Percentiles rank a stretch among this genome's conserved stretches.
phyloP scores from a whole-genome alignment of 2,888 invertebrate species.

The Argyresthia goedartella region DNA sequence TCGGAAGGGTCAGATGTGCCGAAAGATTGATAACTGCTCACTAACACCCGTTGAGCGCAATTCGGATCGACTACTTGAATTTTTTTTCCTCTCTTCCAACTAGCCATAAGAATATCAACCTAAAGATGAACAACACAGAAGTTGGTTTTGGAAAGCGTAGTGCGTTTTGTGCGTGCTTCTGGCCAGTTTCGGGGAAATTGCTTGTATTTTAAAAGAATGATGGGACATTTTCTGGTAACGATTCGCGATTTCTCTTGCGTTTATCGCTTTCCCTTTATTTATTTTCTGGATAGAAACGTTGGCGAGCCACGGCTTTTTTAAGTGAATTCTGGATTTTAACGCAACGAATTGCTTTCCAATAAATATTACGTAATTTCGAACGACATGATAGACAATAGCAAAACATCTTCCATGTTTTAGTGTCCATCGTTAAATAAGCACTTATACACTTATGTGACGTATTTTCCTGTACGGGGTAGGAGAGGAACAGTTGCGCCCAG shows the following conservation, averaged over 20 bases:
- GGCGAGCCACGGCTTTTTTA: no score
- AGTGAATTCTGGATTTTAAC: no score
- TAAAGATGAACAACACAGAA: background rate
- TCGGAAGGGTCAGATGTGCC: slow-evolving; percentile 22
- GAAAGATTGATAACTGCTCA: slow-evolving; percentile 57
- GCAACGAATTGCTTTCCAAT: no score
- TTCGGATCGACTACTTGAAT: slow-evolving; percentile 41
- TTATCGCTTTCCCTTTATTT: background rate
- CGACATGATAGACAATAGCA: no score
- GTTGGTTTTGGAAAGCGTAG: slow-evolving; percentile 4
- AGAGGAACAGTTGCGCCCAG: no score
- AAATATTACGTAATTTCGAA: no score
- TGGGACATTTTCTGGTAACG: slow-evolving; percentile 48
- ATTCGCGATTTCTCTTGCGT: slow-evolving; percentile 30
- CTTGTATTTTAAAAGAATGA: slow-evolving; percentile 57
- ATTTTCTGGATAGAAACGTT: no score
- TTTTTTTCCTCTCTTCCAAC: slow-evolving; percentile 22
- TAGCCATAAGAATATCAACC: background rate
- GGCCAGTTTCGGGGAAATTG: slow-evolving; percentile 51
- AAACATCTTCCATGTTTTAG: no score
- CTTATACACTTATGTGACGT: no score
- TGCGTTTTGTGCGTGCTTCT: slow-evolving; percentile 37
- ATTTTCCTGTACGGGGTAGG: no score
- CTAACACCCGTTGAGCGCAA: slow-evolving; percentile 52
- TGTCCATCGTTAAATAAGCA: no score